Evolutionary conservation across 2,888 invertebrate species (phyloP), one percentile per base, ranked within the genome.

Genomic region (Idaea straminata): DNA sequence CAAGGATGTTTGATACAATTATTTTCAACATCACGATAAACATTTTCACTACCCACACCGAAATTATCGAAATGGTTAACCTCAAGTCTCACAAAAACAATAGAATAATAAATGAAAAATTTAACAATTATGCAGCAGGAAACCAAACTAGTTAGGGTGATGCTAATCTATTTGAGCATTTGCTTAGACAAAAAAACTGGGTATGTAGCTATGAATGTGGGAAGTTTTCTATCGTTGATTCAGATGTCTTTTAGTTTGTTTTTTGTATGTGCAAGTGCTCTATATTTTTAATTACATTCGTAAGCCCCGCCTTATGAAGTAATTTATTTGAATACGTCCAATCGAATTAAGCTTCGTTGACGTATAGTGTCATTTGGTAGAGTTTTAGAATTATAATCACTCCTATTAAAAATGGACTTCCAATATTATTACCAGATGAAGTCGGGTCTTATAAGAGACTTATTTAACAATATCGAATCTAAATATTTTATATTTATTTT

Each of bases 291-390:
- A 76, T 76, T 72, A 74, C 63, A 69, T 64, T 66, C 69, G 67
- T 69, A 76, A 66, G 71, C 76, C 68, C 72, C 74, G 74, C 73
- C 76, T 73, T 68, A 67, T 67, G 67, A 61, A 65, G 65, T 70
- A 72, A 88, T 89, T 88, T 88, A 87, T 89, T 88, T 85, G 83
- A 78, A 88, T 86, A 86, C 86, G 91, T 91, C 91, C 91, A 92
- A 91, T 91, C 89, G 83, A 83, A 88, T 92, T 89, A 89, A 77
- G 77, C 79, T 78, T 74, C 81, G 86, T 74, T 89, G 88, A 90
- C 88, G 83, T 85, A 82, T 82, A 85, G 84, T 90, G 80, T 71
- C 72, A 67, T 61, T 64, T 67, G 61, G 63, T 61, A 35, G n/a
- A n/a, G 59, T 77, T 74, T 80, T 69, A 77, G 82, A 82, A 85